These are phyloP conservation scores for Falco rusticolus DNA, from an alignment of 2,797 vertebrate genomes.

Conservation along the genomic window DNA sequence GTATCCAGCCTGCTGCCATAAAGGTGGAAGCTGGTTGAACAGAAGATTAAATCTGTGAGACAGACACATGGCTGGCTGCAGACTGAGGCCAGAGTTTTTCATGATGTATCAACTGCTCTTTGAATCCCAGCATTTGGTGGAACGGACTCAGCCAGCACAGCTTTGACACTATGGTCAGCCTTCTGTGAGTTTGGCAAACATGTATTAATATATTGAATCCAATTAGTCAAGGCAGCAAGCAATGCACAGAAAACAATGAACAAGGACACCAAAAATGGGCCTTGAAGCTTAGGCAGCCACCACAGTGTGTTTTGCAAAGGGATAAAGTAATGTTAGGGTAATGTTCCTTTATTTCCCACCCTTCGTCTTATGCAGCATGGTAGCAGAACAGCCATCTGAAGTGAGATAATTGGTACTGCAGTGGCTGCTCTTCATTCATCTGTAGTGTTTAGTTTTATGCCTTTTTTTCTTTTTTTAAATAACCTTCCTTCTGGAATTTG, in stretches of 20 bases:
- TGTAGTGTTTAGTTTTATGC: neutral
- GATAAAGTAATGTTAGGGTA: neutral
- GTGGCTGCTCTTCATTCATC: neutral
- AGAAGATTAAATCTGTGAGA: neutral
- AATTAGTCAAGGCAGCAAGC: neutral
- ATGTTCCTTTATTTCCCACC: neutral
- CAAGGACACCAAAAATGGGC: neutral
- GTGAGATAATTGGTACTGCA: neutral
- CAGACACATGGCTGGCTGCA: neutral
- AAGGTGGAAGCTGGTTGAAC: neutral
- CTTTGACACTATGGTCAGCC: conserved; percentile 17
- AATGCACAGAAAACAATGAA: neutral
- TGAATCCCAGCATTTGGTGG: neutral
- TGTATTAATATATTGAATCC: neutral
- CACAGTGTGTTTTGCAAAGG: neutral
- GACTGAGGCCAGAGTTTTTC: conserved; percentile 24
- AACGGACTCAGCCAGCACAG: conserved; percentile 15
- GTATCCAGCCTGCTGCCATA: neutral
- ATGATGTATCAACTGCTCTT: neutral
- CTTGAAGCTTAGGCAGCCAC: neutral
- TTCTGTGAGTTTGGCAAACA: conserved; percentile 26
- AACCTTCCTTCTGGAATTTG: neutral
- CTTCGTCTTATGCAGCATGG: neutral
- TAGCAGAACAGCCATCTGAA: neutral
- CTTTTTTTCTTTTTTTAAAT: neutral